Conservation (phyloP, 2,888 invertebrate genomes). For the Marasmarcha lunaedactyla region DNA sequence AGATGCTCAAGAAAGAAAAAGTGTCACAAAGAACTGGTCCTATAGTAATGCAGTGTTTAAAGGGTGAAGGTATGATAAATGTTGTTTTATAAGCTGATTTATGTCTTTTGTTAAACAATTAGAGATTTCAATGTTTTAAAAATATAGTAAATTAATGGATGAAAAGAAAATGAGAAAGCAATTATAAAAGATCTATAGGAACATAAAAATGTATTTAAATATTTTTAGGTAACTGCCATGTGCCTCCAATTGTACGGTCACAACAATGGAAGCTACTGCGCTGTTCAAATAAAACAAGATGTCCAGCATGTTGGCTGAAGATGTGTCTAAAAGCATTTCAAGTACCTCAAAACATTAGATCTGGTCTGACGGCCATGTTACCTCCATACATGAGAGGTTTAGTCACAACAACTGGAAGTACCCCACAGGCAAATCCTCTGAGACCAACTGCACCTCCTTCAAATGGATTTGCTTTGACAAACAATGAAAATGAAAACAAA, state of each 20-base stretch:
- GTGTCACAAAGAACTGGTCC: constrained; percentile 67
- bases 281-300: constrained; percentile 80
- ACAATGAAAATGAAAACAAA: constrained; percentile 42
- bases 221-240: constrained; percentile 74
- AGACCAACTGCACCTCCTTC: constrained; percentile 32
- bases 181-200: too few species aligned
- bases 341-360: constrained; percentile 76
- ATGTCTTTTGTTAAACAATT: too few species aligned
- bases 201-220: neutral
- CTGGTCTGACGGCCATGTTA: constrained; percentile 76
- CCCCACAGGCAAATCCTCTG: constrained; percentile 41
- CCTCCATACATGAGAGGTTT: constrained; percentile 73
- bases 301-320: constrained; percentile 89
- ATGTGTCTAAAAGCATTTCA: constrained; percentile 85
- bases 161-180: too few species aligned
- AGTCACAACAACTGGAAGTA: constrained; percentile 28
- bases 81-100: too few species aligned
- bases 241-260: constrained; percentile 77
- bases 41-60: constrained; percentile 74
- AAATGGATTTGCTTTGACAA: constrained; percentile 36
- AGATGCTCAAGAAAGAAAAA: constrained; percentile 79
- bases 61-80: constrained; percentile 71
- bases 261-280: constrained; percentile 77
- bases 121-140: too few species aligned
- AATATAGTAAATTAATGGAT: too few species aligned